Percentiles rank a stretch among this genome's conserved stretches.
phyloP scores from a whole-genome alignment of 2,113 vertebrate genomes.

The Sphaerodactylus townsendi region DNA sequence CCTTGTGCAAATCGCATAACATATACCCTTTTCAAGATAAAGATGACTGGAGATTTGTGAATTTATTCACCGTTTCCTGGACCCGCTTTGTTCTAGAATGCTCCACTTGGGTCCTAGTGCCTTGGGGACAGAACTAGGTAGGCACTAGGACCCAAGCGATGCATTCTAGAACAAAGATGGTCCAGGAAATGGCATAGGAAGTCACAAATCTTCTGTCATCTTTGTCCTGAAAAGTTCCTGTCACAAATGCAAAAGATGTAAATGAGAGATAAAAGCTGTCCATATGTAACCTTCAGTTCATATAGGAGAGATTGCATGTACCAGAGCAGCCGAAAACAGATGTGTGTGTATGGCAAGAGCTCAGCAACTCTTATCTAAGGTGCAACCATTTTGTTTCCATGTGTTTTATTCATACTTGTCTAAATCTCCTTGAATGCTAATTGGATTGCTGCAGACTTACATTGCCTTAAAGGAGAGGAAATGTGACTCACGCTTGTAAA shows the following conservation, averaged over 20 bases:
- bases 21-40: too few relatives aligned
- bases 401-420: background rate
- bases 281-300: background rate
- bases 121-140: too few relatives aligned
- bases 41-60: too few relatives aligned
- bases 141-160: too few relatives aligned
- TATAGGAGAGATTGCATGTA: background rate
- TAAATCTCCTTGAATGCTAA: slow-evolving; percentile 17
- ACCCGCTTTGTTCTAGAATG: too few relatives aligned
- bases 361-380: background rate
- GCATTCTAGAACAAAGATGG: too few relatives aligned
- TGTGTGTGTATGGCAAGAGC: background rate
- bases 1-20: too few relatives aligned
- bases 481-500: slow-evolving; percentile 47
- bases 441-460: slow-evolving; percentile 3
- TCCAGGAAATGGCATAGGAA: too few relatives aligned
- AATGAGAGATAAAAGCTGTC: background rate
- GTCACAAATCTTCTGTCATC: too few relatives aligned
- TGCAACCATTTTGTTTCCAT: background rate
- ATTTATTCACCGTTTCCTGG: too few relatives aligned
- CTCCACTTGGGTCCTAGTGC: too few relatives aligned
- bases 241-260: background rate
- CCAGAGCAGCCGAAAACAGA: background rate
- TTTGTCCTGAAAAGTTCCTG: too few relatives aligned
- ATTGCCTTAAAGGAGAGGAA: slow-evolving; percentile 5